phyloP scores from a whole-genome alignment of 2,797 vertebrate genomes.

The Coreius guichenoti region DNA sequence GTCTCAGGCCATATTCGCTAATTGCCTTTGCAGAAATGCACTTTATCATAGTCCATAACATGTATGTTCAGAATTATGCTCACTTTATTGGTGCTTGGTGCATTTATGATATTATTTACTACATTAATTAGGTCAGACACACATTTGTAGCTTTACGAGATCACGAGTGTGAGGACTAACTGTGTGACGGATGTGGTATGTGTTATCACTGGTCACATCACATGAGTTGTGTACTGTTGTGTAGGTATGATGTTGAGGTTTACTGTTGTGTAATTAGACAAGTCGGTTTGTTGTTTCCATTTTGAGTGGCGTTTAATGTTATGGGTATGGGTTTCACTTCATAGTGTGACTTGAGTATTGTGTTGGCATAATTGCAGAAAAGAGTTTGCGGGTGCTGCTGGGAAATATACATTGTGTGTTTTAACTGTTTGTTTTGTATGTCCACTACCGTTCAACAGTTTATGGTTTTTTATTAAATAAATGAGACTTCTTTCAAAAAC shows the following conservation, averaged over 20 bases:
- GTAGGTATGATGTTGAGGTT: slow-evolving; percentile 3
- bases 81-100: background rate
- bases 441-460: background rate
- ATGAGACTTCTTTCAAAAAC: background rate
- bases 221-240: slow-evolving; percentile 27
- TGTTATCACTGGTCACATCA: slow-evolving; percentile 35
- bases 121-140: background rate
- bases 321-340: background rate
- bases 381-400: background rate
- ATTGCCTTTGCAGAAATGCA: slow-evolving; percentile 20
- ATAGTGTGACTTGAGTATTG: slow-evolving; percentile 6
- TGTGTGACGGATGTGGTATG: slow-evolving; percentile 58
- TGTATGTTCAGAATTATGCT: background rate
- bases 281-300: background rate
- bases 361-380: slow-evolving; percentile 5
- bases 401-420: background rate
- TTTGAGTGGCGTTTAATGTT: background rate
- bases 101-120: background rate
- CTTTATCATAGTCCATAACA: background rate
- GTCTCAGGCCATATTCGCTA: slow-evolving; percentile 12
- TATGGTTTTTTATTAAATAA: background rate
- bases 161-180: background rate
- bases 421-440: background rate
- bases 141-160: background rate
- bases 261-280: slow-evolving; percentile 21